These are phyloP conservation scores for Petrophora chlorosata DNA, from an alignment of 2,888 invertebrate genomes.

Conservation along the genomic window DNA sequence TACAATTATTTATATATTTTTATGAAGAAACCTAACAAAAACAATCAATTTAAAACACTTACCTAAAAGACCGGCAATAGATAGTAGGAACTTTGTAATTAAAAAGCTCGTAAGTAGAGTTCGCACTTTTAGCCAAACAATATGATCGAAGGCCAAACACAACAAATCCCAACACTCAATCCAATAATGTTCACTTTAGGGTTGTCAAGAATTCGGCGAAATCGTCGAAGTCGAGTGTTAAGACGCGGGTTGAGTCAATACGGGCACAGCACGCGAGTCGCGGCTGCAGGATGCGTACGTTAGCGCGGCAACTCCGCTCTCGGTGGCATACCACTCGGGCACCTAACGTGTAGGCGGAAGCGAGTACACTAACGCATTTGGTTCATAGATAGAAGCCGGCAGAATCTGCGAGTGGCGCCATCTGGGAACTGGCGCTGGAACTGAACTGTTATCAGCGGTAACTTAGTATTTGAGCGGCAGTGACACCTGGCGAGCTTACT, in stretches of 20 bases:
- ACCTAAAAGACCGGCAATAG: constrained; percentile 10
- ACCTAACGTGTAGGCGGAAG: constrained; percentile 23
- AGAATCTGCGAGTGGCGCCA: constrained; percentile 9
- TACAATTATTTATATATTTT: not conserved
- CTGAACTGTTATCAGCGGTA: not conserved
- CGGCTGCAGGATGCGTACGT: constrained; percentile 15
- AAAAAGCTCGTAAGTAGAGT: constrained; percentile 4
- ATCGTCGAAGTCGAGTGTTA: constrained; percentile 1
- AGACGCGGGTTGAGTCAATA: constrained; percentile 9
- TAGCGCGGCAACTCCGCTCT: constrained; percentile 4
- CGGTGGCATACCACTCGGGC: constrained; percentile 6
- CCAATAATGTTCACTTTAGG: constrained; percentile 13
- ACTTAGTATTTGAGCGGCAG: no score
- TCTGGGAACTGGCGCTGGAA: constrained; percentile 1
- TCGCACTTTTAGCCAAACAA: no score
- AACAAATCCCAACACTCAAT: constrained; percentile 11
- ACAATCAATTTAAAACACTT: constrained; percentile 3
- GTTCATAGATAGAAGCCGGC: constrained; percentile 10
- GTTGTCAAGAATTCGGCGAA: constrained; percentile 15
- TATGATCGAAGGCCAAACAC: no score
- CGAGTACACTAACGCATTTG: constrained; percentile 20
- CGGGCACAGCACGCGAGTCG: constrained; percentile 3
- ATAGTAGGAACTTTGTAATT: not conserved
- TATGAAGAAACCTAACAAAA: not conserved
- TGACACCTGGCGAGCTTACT: no score